Evolutionary conservation across 2,113 vertebrate species (phyloP).

Genomic region (Collichthys lucidus): DNA sequence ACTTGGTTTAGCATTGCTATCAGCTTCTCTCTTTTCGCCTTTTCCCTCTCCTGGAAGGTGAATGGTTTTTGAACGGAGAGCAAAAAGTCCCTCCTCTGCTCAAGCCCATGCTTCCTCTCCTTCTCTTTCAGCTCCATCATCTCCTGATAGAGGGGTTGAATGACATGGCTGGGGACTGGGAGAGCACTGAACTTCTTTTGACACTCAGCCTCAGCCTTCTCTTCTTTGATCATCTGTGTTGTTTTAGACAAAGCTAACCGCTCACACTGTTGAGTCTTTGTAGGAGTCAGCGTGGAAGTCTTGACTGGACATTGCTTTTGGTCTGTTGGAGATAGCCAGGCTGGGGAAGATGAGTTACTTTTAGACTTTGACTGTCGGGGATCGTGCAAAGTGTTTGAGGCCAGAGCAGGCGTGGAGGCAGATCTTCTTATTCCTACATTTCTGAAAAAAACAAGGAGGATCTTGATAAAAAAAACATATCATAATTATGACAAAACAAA

Average conservation of each 20-base stretch:
- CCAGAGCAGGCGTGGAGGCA: slow-evolving; percentile 80
- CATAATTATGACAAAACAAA: background rate
- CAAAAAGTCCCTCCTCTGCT: slow-evolving; percentile 89
- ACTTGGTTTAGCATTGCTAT: slow-evolving; percentile 71
- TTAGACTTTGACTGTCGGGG: slow-evolving; percentile 63
- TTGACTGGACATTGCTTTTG: slow-evolving; percentile 74
- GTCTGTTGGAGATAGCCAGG: slow-evolving; percentile 79
- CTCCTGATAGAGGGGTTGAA: slow-evolving; percentile 86
- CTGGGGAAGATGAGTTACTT: slow-evolving; percentile 67
- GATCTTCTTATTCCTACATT: slow-evolving; percentile 71
- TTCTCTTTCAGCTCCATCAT: slow-evolving; percentile 86
- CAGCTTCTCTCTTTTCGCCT: slow-evolving; percentile 83
- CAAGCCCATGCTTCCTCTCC: slow-evolving; percentile 82
- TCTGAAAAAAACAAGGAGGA: slow-evolving; percentile 36
- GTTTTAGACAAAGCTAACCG: slow-evolving; percentile 60
- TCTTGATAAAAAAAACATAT: background rate
- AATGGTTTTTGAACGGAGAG: slow-evolving; percentile 92
- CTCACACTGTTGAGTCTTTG: slow-evolving; percentile 79
- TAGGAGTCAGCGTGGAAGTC: slow-evolving; percentile 77
- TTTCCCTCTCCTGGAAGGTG: slow-evolving; percentile 89
- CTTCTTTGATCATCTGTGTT: slow-evolving; percentile 77
- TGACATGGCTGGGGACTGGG: slow-evolving; percentile 88
- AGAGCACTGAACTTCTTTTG: slow-evolving; percentile 90
- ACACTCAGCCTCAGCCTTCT: slow-evolving; percentile 88
- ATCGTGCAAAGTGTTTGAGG: slow-evolving; percentile 56